These are phyloP conservation scores for Coelopa pilipes DNA, from an alignment of 2,888 invertebrate genomes.

Conservation along the genomic window DNA sequence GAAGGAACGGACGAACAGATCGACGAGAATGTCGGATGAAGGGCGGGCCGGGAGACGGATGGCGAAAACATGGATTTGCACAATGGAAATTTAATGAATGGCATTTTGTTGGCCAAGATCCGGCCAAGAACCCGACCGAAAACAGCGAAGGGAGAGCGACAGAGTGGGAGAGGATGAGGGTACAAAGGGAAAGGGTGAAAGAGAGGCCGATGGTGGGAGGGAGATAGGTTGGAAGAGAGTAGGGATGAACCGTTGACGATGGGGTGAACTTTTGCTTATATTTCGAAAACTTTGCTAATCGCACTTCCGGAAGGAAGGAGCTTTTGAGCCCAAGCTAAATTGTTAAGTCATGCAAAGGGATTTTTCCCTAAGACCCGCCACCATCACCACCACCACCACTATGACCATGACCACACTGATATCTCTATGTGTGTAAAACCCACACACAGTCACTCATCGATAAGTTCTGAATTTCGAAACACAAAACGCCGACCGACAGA, in stretches of 20 bases:
- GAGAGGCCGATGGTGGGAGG: too few relatives aligned
- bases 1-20: not conserved
- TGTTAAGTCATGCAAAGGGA: slow-evolving; percentile 13
- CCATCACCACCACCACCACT: too few relatives aligned
- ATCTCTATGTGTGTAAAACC: not conserved
- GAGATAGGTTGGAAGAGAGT: too few relatives aligned
- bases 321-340: slow-evolving; percentile 11
- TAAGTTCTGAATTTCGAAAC: slow-evolving; percentile 9
- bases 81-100: slow-evolving; percentile 19
- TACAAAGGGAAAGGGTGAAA: too few relatives aligned
- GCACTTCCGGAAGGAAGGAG: slow-evolving; percentile 1
- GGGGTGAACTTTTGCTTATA: not conserved
- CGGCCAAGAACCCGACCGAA: not conserved
- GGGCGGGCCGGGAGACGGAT: too few relatives aligned
- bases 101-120: slow-evolving; percentile 16
- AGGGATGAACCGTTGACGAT: too few relatives aligned
- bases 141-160: not conserved
- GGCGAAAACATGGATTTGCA: not conserved
- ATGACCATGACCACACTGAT: not conserved
- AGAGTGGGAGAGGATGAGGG: too few relatives aligned
- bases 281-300: slow-evolving; percentile 21
- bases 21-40: not conserved
- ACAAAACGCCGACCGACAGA: too few relatives aligned
- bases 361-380: not conserved
- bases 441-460: slow-evolving; percentile 2